These are phyloP conservation scores for Hypocryptadius cinnamomeus DNA, from an alignment of 2,113 vertebrate genomes.

Conservation along the genomic window DNA sequence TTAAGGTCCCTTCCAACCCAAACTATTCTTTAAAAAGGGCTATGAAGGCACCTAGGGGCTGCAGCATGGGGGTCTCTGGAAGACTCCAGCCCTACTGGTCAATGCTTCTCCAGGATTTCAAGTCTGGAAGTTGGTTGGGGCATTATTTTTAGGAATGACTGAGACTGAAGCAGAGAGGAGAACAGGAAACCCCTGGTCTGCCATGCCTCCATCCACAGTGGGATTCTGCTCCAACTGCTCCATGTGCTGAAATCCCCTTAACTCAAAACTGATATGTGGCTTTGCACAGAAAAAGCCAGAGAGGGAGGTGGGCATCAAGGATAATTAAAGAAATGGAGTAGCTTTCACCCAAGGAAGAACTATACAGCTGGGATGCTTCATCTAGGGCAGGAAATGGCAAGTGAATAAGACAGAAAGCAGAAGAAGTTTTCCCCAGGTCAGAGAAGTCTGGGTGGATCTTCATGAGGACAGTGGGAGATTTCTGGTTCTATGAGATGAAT, in stretches of 20 bases:
- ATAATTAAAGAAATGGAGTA: neutral
- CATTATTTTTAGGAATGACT: neutral
- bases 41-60: neutral
- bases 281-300: neutral
- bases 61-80: neutral
- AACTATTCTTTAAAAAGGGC: neutral
- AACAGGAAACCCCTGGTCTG: neutral
- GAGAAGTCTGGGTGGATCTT: neutral
- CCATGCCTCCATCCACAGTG: neutral
- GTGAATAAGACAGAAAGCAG: neutral
- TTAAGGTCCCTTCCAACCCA: neutral
- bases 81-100: neutral
- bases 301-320: neutral
- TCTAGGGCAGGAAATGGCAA: neutral
- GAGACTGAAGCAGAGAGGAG: neutral
- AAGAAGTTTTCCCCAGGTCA: neutral
- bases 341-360: neutral
- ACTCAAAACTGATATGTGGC: rapidly evolving
- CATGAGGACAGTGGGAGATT: neutral
- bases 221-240: neutral
- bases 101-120: neutral
- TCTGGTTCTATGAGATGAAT: neutral
- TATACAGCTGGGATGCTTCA: neutral
- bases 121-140: neutral
- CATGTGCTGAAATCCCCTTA: neutral